Base-by-base conservation (phyloP, 2,888 invertebrate genomes). In the Ornithoptera priamus region DNA sequence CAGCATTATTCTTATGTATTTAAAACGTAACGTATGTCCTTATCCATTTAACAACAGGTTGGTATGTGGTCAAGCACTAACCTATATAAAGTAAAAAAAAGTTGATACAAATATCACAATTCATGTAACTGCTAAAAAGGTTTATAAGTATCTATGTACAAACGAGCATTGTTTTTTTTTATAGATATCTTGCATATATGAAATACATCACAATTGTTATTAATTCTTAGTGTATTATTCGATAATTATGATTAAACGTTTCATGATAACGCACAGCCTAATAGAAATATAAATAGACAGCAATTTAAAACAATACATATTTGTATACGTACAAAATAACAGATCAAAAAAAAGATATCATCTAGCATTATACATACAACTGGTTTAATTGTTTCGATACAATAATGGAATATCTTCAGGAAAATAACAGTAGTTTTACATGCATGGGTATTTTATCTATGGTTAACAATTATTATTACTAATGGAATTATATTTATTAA, bases 81-180 rank as follows among this genome's bases (percentile, higher is more conserved):
- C 46, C 3, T 46, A 46, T 15, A 15, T 46, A 46, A 46, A 46
- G 12, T 46, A 46, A 46, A 15, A 46, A 46, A 15, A 42, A 12
- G 46, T 46, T 46, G 46, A 46, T 36, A 36, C 53, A 36, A 66
- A 50, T 30, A 66, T 66, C 66, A 66, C 66, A 66, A 61, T 60
- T 53, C 36, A 10, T 36, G 22, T 30, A 61, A 20, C 53, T 39
- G 60, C 12, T 50, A 15, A 46, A 59, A 50, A 46, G 30, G n/a
- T 59, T 17, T 2, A 30, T 53, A 53, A 53, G 18, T 53, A 18
- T 6, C 6, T 53, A 53, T 53, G n/a, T 53, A 53, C 53, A 53
- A 18, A 53, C 8, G n/a, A n/a, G n/a, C n/a, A 53, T 7, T 8
- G n/a, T 7, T 18, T 1, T 53, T 22, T n/a, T 53, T 50, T 50